These are phyloP conservation scores for Lineus longissimus DNA, from an alignment of 1,140 invertebrate genomes.

Conservation along the genomic window DNA sequence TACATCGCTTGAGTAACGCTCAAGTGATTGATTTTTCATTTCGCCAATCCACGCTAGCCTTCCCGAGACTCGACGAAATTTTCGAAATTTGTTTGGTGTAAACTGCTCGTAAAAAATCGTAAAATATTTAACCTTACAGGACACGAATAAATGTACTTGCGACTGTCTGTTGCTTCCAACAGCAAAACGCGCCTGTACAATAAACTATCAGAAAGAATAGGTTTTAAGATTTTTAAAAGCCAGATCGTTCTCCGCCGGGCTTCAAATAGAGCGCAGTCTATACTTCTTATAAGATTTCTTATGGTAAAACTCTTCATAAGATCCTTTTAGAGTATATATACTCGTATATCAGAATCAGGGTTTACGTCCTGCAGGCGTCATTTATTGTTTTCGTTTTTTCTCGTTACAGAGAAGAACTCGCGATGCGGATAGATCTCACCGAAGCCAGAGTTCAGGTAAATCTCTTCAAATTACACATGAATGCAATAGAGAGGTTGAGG, in stretches of 20 bases:
- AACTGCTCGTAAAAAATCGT: not conserved
- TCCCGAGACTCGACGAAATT: not conserved
- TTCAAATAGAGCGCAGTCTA: too few species aligned
- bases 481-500: not conserved
- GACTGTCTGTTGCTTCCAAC: too few species aligned
- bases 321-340: too few species aligned
- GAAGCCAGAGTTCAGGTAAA: constrained; percentile 89
- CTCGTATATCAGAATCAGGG: not conserved
- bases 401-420: constrained; percentile 75
- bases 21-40: not conserved
- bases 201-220: too few species aligned
- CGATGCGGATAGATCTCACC: constrained; percentile 83
- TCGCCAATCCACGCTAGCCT: not conserved
- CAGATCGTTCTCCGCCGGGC: too few species aligned
- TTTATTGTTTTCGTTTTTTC: not conserved
- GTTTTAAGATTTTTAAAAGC: too few species aligned
- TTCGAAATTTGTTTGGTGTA: not conserved
- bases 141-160: too few species aligned
- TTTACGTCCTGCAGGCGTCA: not conserved
- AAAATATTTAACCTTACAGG: too few species aligned
- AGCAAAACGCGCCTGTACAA: too few species aligned
- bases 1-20: not conserved
- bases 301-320: too few species aligned
- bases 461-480: not conserved
- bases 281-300: too few species aligned